A percentile compares a stretch with the other conserved stretches of the same genome.
These are phyloP conservation scores for Pristionchus fissidentatus DNA, from an alignment of 2,888 invertebrate species.

Conservation along the genomic window DNA sequence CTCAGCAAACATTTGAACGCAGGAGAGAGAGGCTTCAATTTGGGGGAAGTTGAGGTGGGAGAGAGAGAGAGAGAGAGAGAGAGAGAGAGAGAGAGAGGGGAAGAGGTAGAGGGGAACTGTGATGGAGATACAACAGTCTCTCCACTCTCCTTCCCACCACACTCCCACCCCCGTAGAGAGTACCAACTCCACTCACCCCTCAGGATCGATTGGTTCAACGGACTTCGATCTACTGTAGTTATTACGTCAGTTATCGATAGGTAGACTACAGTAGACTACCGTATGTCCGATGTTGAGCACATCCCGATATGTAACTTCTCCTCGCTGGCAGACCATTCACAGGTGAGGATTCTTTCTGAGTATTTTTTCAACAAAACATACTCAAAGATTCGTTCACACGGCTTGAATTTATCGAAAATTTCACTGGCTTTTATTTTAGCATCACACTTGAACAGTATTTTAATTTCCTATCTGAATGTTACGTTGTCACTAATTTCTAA, in stretches of 20 bases:
- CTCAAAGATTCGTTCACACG: no score
- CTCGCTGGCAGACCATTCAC: constrained; percentile 21
- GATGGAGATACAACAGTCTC: constrained; percentile 27
- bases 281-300: background rate
- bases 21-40: constrained; percentile 13
- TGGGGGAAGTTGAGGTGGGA: constrained; percentile 28
- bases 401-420: no score
- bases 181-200: constrained; percentile 25
- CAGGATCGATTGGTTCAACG: constrained; percentile 10
- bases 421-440: no score
- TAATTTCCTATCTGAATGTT: background rate
- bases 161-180: constrained; percentile 22
- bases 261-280: background rate
- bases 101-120: background rate
- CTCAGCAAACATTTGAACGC: constrained; percentile 32
- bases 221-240: no score
- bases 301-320: constrained; percentile 41
- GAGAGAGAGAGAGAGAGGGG: constrained; percentile 12
- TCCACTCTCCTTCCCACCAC: constrained; percentile 10
- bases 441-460: no score
- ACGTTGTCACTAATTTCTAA: background rate
- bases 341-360: background rate
- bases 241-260: constrained; percentile 1
- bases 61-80: constrained; percentile 1
- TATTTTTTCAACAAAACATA: no score